These are phyloP conservation scores for Pionites leucogaster DNA, from an alignment of 2,113 vertebrate species.

Conservation along the genomic window DNA sequence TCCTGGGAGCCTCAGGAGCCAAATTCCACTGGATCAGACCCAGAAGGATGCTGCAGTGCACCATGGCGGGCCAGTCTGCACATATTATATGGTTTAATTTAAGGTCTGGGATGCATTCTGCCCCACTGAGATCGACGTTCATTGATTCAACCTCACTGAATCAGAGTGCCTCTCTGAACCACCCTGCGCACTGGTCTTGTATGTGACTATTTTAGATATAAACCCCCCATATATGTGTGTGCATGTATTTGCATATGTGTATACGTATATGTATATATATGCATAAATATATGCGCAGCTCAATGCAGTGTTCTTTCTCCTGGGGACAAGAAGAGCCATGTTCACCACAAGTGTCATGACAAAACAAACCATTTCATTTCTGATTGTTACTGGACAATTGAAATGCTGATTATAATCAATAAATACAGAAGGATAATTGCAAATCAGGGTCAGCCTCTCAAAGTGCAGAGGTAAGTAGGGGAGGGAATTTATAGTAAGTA, in stretches of 20 bases:
- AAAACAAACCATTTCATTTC: not conserved
- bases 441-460: not conserved
- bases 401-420: not conserved
- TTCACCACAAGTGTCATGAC: not conserved
- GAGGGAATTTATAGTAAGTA: not conserved
- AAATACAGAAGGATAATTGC: not conserved
- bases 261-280: not conserved
- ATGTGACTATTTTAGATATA: not conserved
- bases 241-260: not conserved
- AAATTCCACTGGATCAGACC: not conserved
- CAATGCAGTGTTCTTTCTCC: not conserved
- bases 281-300: not conserved
- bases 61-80: not conserved
- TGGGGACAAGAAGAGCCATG: not conserved
- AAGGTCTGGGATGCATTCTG: not conserved
- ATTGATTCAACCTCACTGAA: fast-evolving
- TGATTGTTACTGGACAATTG: not conserved
- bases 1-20: not conserved
- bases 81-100: not conserved
- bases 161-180: not conserved
- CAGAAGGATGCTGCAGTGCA: not conserved
- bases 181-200: not conserved
- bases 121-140: not conserved
- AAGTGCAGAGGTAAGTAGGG: not conserved
- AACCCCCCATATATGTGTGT: not conserved